Percentiles rank a stretch among this genome's conserved stretches.
phyloP scores from a whole-genome alignment of 2,888 invertebrate species.

The Andrena haemorrhoa region DNA sequence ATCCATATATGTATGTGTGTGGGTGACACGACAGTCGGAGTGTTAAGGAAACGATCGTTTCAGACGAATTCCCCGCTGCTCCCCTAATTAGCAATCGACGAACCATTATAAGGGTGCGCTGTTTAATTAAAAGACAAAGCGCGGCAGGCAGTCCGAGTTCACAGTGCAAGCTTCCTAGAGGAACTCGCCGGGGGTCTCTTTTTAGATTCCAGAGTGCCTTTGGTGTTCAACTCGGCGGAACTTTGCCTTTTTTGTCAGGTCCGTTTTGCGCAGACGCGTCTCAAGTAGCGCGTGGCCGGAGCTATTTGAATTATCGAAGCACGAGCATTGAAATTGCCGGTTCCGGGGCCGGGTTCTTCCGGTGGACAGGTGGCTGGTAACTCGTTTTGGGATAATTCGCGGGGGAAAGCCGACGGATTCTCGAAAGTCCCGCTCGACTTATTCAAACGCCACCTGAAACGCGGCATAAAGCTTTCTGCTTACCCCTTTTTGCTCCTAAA shows the following conservation, averaged over 20 bases:
- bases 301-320: conserved; percentile 66
- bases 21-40: too few species aligned
- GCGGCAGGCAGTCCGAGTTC: conserved; percentile 1
- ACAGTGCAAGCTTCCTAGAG: conserved; percentile 49
- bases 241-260: neutral
- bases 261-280: conserved; percentile 66
- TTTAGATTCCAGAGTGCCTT: conserved; percentile 45
- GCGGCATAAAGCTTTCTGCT: conserved; percentile 52
- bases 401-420: conserved; percentile 51
- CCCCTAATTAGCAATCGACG: conserved; percentile 58
- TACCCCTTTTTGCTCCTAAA: conserved; percentile 49
- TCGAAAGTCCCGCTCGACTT: conserved; percentile 58
- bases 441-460: conserved; percentile 57
- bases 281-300: conserved; percentile 65
- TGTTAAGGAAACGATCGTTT: conserved; percentile 38
- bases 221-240: conserved; percentile 40
- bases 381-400: conserved; percentile 59
- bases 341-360: neutral
- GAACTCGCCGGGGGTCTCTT: conserved; percentile 24
- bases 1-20: too few species aligned
- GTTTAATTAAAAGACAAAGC: conserved; percentile 54
- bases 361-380: conserved; percentile 50
- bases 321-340: conserved; percentile 39
- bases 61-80: conserved; percentile 17
- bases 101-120: conserved; percentile 33